phyloP scores from a whole-genome alignment of 2,797 vertebrate genomes.

The Sibirionetta formosa region DNA sequence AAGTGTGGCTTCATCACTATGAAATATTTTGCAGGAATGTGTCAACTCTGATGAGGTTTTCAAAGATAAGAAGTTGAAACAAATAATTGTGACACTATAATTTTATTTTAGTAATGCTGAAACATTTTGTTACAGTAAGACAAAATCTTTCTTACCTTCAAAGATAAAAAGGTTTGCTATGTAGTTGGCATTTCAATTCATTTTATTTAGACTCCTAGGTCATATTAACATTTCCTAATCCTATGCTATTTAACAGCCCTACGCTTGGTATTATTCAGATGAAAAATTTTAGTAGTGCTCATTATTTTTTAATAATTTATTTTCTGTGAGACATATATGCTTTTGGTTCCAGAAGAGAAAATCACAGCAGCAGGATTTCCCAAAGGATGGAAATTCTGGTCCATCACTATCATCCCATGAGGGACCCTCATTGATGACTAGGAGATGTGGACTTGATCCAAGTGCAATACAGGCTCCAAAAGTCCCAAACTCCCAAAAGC shows the following conservation, averaged over 20 bases:
- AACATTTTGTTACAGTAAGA: background rate
- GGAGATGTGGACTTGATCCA: background rate
- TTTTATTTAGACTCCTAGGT: background rate
- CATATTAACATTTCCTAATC: background rate
- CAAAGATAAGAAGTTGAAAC: conserved; percentile 28
- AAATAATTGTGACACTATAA: background rate
- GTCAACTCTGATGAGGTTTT: background rate
- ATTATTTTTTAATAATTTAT: background rate
- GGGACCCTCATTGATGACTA: background rate
- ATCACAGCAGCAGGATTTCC: background rate
- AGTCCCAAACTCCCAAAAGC: background rate
- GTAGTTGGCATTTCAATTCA: background rate
- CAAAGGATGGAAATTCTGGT: background rate
- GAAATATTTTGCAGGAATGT: background rate
- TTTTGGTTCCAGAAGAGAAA: conserved; percentile 9
- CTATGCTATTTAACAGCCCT: background rate
- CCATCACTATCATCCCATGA: background rate
- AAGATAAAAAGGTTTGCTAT: conserved; percentile 19
- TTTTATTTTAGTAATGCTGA: conserved; percentile 28
- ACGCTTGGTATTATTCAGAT: background rate
- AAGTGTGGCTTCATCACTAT: background rate
- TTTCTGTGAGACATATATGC: background rate
- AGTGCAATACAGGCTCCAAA: background rate
- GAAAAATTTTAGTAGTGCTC: background rate
- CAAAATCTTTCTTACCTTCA: conserved; percentile 2